phyloP scores from a whole-genome alignment of 2,113 vertebrate species.

The Phaethornis superciliosus region DNA sequence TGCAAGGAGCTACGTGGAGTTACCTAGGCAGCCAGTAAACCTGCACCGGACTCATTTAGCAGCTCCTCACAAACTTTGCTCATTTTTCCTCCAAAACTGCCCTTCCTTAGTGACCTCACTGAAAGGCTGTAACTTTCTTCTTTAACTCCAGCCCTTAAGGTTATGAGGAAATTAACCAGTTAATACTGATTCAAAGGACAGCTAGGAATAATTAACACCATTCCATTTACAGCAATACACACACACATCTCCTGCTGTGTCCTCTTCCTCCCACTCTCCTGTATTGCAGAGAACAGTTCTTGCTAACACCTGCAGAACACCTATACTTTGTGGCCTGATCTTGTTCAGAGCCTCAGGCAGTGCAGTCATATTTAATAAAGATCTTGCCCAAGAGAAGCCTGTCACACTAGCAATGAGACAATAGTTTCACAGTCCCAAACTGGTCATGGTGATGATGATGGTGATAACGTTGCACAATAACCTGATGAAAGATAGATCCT shows the following conservation, averaged over 20 bases:
- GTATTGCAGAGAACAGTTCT: neutral
- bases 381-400: conserved; percentile 23
- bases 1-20: neutral
- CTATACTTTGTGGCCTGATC: neutral
- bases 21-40: neutral
- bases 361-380: neutral
- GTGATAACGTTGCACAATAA: conserved; percentile 14
- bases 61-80: neutral
- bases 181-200: neutral
- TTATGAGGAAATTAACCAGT: neutral
- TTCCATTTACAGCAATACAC: neutral
- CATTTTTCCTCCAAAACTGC: accelerated
- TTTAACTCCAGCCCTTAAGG: accelerated
- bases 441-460: neutral
- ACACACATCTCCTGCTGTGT: neutral
- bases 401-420: conserved; percentile 27
- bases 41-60: neutral
- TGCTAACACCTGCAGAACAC: neutral
- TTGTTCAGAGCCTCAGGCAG: conserved; percentile 10
- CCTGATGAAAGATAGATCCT: neutral
- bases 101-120: neutral
- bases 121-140: neutral
- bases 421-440: conserved; percentile 15
- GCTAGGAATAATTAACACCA: neutral
- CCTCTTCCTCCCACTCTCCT: neutral